Conservation (phyloP, 2,888 invertebrate genomes). For the Smittia sp. region DNA sequence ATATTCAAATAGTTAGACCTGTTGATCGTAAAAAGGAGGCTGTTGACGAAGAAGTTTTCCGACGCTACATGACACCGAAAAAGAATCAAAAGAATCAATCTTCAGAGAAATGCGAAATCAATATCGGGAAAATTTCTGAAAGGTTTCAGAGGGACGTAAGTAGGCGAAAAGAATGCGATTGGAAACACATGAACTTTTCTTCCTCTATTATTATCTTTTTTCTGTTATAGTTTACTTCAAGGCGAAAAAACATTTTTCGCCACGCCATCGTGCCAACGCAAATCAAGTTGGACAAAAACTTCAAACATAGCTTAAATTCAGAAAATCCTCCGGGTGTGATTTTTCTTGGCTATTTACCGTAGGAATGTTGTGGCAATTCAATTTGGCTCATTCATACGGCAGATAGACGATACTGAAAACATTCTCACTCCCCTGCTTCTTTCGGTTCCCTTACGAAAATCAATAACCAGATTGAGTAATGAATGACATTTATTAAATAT, state of each 20-base stretch:
- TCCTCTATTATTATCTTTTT: not conserved
- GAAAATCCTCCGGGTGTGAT: not conserved
- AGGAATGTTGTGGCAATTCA: not conserved
- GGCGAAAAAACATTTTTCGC: not conserved
- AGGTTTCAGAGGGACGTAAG: not conserved
- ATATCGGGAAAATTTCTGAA: too few species aligned
- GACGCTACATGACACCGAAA: not conserved
- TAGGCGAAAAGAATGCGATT: not conserved
- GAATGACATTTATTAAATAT: slow-evolving; percentile 24
- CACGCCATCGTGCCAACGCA: not conserved
- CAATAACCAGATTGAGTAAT: not conserved
- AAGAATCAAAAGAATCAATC: not conserved
- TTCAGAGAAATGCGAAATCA: not conserved
- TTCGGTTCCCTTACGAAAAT: not conserved
- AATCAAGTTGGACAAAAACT: slow-evolving; percentile 18
- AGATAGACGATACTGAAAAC: too few species aligned
- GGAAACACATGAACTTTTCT: not conserved
- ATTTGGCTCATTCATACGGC: too few species aligned
- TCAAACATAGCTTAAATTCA: not conserved
- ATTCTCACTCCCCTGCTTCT: not conserved
- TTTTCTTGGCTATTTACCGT: slow-evolving; percentile 30
- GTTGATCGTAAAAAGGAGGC: not conserved
- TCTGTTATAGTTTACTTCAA: too few species aligned
- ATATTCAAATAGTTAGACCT: slow-evolving; percentile 23
- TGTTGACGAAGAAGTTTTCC: not conserved